Evolutionary conservation across 1,140 invertebrate genomes (phyloP).

Genomic region (Ganaspis sp.): DNA sequence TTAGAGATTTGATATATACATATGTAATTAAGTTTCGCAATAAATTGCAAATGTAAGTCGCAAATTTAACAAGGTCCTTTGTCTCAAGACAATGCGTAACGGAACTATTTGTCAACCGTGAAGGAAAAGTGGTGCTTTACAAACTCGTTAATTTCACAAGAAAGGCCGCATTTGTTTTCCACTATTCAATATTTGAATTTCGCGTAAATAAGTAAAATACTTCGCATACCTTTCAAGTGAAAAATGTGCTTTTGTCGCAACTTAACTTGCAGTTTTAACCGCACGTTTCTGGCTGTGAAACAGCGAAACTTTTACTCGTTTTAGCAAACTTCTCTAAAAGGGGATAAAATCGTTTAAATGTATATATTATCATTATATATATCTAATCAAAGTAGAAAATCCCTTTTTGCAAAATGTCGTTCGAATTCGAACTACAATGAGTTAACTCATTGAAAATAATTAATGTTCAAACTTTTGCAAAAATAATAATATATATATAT

Average conservation of each 20-base stretch:
- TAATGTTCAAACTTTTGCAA: too few relatives aligned
- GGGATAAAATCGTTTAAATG: slow-evolving; percentile 2
- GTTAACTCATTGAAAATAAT: too few relatives aligned
- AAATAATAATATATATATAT: too few relatives aligned
- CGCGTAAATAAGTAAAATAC: not conserved
- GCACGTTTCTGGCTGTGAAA: slow-evolving; percentile 16
- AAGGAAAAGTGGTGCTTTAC: slow-evolving; percentile 18
- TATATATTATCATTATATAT: too few relatives aligned
- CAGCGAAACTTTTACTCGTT: not conserved
- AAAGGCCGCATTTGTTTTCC: not conserved
- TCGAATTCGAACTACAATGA: too few relatives aligned
- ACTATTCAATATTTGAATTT: not conserved
- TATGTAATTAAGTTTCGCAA: not conserved
- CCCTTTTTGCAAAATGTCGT: too few relatives aligned
- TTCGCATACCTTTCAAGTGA: not conserved
- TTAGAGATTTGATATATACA: not conserved
- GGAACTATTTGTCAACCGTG: slow-evolving; percentile 25
- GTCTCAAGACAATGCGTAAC: not conserved
- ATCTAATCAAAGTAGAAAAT: too few relatives aligned
- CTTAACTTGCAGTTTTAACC: slow-evolving; percentile 8
- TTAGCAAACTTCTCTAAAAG: not conserved
- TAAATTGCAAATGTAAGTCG: not conserved
- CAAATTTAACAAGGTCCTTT: not conserved
- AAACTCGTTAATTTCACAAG: not conserved
- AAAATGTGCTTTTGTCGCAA: slow-evolving; percentile 9